Percentiles rank a stretch among this genome's conserved stretches.
These are phyloP conservation scores for Psittacula cyanocephala DNA, from an alignment of 2,113 vertebrate species.

Conservation along the genomic window DNA sequence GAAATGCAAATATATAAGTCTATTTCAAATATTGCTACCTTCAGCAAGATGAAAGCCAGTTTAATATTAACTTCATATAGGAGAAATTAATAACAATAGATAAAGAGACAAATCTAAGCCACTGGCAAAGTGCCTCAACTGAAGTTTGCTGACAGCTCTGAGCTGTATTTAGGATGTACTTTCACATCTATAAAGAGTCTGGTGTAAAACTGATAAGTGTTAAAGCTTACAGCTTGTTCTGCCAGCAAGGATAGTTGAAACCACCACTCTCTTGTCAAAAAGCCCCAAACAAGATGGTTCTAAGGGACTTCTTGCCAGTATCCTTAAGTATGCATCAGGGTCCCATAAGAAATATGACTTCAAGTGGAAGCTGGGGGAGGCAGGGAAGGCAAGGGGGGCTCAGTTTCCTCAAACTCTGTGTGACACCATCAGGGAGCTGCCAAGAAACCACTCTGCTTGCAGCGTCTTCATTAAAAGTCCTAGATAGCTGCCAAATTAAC, in stretches of 20 bases:
- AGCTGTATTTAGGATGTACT: not conserved
- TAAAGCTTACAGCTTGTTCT: not conserved
- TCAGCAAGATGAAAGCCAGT: not conserved
- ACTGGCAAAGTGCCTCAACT: not conserved
- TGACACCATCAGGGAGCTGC: not conserved
- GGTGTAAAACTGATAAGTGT: not conserved
- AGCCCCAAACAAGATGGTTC: not conserved
- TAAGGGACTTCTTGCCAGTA: not conserved
- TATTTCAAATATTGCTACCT: not conserved
- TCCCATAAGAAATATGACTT: not conserved
- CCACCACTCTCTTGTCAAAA: not conserved
- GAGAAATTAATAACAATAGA: not conserved
- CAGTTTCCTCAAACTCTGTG: not conserved
- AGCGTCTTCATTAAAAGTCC: not conserved
- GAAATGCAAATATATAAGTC: not conserved
- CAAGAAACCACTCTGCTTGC: not conserved
- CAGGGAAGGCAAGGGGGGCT: rapidly evolving
- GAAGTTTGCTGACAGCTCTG: not conserved
- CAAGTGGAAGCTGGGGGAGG: not conserved
- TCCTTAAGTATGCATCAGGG: not conserved
- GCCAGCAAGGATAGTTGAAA: not conserved
- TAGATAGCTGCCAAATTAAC: conserved; percentile 18
- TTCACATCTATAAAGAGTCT: not conserved
- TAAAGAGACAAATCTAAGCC: not conserved
- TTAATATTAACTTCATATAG: not conserved